Conservation (phyloP, 2,888 invertebrate species). For the Platerodrilus igneus region DNA sequence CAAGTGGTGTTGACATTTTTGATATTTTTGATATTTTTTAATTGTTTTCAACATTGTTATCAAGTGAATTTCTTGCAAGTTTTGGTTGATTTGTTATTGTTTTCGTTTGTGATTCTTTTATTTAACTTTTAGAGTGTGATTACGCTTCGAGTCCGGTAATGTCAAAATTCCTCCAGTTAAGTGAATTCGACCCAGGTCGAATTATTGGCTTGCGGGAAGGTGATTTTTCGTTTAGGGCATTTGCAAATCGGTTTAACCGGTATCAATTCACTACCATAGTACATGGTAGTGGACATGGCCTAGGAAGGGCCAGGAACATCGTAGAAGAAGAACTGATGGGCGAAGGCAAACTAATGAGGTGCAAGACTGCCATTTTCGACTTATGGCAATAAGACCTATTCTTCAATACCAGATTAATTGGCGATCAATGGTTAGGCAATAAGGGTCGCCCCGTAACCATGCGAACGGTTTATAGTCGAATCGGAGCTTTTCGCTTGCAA, state of each 20-base stretch:
- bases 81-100: too few species aligned
- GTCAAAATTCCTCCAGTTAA: slow-evolving; percentile 5
- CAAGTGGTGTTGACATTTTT: too few species aligned
- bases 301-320: too few species aligned
- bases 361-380: neutral
- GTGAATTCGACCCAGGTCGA: slow-evolving; percentile 8
- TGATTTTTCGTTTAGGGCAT: slow-evolving; percentile 9
- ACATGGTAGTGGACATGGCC: too few species aligned
- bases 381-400: neutral
- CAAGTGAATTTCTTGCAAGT: too few species aligned
- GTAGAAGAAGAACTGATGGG: neutral
- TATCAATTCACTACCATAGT: slow-evolving; percentile 1
- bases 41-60: too few species aligned
- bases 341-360: too few species aligned
- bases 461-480: slow-evolving; percentile 1
- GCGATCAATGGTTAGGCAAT: neutral
- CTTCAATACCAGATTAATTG: neutral
- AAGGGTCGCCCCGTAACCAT: slow-evolving; percentile 2
- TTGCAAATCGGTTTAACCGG: slow-evolving; percentile 6
- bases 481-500: neutral
- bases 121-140: too few species aligned
- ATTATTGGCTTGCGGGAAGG: slow-evolving; percentile 8
- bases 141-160: neutral
- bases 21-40: too few species aligned
- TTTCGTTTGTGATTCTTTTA: too few species aligned